Conservation (phyloP, 2,113 vertebrate species). For the Vicugna pacos region DNA sequence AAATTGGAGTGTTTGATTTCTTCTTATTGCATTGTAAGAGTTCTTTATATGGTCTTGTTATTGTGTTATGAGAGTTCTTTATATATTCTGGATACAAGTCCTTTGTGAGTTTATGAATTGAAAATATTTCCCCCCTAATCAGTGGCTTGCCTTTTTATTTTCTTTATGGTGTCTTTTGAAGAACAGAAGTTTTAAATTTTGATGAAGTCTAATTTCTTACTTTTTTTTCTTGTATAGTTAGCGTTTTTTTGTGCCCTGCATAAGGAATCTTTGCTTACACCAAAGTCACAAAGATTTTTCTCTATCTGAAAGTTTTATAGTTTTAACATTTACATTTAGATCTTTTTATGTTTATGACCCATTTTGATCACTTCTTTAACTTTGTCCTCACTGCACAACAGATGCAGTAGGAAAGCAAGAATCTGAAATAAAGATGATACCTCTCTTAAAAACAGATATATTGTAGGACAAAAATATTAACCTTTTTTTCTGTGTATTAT, state of each 20-base stretch:
- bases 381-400: neutral
- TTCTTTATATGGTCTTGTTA: neutral
- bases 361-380: neutral
- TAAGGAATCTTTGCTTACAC: neutral
- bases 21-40: neutral
- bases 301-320: neutral
- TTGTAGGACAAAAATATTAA: conserved; percentile 22
- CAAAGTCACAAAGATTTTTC: neutral
- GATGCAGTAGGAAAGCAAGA: neutral
- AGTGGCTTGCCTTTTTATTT: neutral
- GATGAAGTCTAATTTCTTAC: conserved; percentile 48
- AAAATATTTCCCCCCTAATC: neutral
- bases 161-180: conserved; percentile 17
- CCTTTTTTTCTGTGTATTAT: neutral
- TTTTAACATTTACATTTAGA: neutral
- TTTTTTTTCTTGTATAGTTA: neutral
- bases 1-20: neutral
- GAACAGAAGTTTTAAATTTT: conserved; percentile 52
- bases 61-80: neutral
- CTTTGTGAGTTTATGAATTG: conserved; percentile 12
- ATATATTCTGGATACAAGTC: neutral
- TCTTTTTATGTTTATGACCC: neutral
- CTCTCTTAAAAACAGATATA: conserved; percentile 32
- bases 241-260: neutral
- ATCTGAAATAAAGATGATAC: neutral